A percentile compares a stretch with the other conserved stretches of the same genome.
These are phyloP conservation scores for Poliocrania exsul DNA, from an alignment of 2,797 vertebrate genomes.

Conservation along the genomic window DNA sequence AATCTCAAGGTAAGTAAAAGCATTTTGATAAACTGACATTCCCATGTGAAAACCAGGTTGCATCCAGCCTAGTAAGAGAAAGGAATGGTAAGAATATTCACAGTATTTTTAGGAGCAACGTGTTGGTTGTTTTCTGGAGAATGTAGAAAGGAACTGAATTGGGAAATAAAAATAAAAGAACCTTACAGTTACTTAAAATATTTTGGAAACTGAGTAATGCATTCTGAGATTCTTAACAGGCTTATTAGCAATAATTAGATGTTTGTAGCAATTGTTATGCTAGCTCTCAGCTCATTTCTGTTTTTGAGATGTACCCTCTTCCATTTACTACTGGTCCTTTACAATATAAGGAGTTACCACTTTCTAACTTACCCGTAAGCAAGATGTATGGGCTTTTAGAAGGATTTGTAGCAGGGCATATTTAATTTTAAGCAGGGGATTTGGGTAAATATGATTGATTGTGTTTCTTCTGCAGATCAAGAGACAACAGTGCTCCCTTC, in stretches of 20 bases:
- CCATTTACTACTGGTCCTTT: not conserved
- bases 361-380: not conserved
- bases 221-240: not conserved
- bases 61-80: not conserved
- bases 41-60: not conserved
- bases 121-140: not conserved
- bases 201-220: not conserved
- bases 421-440: not conserved
- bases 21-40: not conserved
- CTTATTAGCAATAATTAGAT: not conserved
- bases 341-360: not conserved
- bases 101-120: not conserved
- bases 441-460: not conserved
- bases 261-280: not conserved
- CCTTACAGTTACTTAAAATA: not conserved
- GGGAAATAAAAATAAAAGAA: not conserved
- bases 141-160: not conserved
- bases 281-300: not conserved
- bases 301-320: not conserved
- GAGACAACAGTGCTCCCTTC: not conserved
- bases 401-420: not conserved
- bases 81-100: not conserved
- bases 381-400: not conserved
- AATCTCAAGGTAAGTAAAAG: conserved; percentile 77
- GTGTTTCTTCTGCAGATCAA: conserved; percentile 14